A percentile compares a stretch with the other conserved stretches of the same genome.
These are phyloP conservation scores for Crotalus tigris DNA, from an alignment of 2,113 vertebrate genomes.

Conservation along the genomic window DNA sequence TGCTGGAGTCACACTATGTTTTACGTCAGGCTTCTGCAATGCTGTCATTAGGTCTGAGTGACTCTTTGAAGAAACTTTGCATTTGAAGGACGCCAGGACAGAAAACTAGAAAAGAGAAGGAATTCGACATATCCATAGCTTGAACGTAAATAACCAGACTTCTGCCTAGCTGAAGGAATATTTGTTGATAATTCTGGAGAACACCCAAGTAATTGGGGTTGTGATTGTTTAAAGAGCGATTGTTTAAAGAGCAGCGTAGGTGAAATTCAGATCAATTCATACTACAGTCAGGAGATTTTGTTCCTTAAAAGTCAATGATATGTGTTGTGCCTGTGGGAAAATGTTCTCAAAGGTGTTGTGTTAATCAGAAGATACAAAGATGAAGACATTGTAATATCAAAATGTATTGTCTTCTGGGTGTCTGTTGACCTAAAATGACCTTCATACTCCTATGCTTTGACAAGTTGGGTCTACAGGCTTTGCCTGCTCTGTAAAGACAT, in stretches of 20 bases:
- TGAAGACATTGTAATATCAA: not conserved
- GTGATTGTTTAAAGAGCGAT: constrained; percentile 8
- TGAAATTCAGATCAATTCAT: constrained; percentile 39
- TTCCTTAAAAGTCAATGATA: not conserved
- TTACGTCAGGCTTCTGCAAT: constrained; percentile 29
- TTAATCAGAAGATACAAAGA: not conserved
- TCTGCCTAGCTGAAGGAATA: not conserved
- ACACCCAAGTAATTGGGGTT: not conserved
- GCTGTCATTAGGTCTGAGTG: constrained; percentile 11
- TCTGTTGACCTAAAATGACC: not conserved
- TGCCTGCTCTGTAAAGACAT: constrained; percentile 16
- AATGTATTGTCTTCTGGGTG: not conserved
- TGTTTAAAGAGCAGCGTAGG: not conserved
- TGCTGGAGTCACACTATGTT: constrained; percentile 2
- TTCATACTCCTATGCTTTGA: not conserved
- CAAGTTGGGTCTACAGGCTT: not conserved
- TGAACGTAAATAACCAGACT: not conserved
- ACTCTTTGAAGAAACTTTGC: not conserved
- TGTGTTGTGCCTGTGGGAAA: not conserved
- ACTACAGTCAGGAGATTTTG: constrained; percentile 24
- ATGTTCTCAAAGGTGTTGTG: not conserved
- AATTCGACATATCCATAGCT: constrained; percentile 15
- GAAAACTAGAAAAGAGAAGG: constrained; percentile 53
- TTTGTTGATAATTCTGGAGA: not conserved
- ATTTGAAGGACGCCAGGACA: constrained; percentile 48